Conservation (phyloP, 37 sponge, comb jelly and placozoan genomes). For the Axinella damicornis region DNA sequence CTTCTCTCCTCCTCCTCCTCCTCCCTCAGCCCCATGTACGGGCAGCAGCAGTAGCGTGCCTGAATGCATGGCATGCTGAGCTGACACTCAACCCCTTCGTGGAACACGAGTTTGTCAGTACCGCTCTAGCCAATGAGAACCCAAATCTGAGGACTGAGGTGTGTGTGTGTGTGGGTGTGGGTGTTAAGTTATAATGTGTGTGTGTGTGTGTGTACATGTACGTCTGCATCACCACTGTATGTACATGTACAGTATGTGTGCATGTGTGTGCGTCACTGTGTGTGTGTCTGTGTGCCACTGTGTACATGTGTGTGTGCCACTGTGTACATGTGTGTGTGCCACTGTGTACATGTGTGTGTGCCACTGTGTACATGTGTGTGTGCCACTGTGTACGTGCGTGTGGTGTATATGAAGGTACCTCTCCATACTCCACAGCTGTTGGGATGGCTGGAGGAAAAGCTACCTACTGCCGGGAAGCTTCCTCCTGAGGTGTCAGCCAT, state of each 20-base stretch:
- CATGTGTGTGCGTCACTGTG: too few species aligned
- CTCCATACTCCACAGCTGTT: conserved; percentile 40
- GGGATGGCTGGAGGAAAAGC: conserved; percentile 86
- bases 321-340: background rate
- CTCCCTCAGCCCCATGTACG: conserved; percentile 70
- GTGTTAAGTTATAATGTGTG: too few species aligned
- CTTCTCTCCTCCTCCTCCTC: background rate
- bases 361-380: too few species aligned
- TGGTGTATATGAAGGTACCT: too few species aligned
- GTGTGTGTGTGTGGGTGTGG: background rate
- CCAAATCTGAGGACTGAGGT: conserved; percentile 87
- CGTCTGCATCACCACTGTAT: too few species aligned
- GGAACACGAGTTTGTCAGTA: conserved; percentile 74
- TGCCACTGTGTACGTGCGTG: background rate
- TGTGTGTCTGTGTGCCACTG: too few species aligned
- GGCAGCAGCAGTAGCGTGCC: conserved; percentile 59
- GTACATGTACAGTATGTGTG: too few species aligned
- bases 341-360: background rate
- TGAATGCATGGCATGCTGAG: conserved; percentile 77
- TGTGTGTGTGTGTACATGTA: too few species aligned
- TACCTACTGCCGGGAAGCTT: conserved; percentile 57
- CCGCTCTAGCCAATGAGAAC: conserved; percentile 81
- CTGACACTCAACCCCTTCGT: conserved; percentile 56
- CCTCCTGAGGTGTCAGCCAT: conserved; percentile 70
- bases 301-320: too few species aligned